These are phyloP conservation scores for Stegophylla sp. DNA, from an alignment of 2,888 invertebrate species.

Conservation along the genomic window DNA sequence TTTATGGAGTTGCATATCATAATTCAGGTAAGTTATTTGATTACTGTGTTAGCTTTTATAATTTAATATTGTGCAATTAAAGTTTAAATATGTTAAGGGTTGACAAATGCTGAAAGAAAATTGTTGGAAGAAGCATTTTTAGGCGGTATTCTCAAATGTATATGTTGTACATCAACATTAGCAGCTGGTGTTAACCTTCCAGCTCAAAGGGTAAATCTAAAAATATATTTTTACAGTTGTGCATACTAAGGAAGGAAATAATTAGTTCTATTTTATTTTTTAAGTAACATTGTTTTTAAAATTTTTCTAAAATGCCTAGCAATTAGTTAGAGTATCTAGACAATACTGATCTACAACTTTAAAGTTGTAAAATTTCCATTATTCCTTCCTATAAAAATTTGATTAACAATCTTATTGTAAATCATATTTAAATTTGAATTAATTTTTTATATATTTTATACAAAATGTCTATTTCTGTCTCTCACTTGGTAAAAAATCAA, in stretches of 20 bases:
- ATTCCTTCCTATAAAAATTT: background rate
- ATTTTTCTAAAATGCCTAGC: background rate
- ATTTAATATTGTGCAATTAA: background rate
- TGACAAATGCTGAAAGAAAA: constrained; percentile 84
- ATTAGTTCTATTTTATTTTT: background rate
- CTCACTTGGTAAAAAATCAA: too few relatives aligned
- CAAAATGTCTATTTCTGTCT: too few relatives aligned
- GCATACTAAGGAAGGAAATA: background rate
- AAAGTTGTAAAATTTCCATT: too few relatives aligned
- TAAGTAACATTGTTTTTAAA: background rate
- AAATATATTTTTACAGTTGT: background rate
- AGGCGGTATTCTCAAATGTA: constrained; percentile 81
- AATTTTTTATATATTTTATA: too few relatives aligned
- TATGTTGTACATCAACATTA: constrained; percentile 94
- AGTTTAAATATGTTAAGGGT: constrained; percentile 66
- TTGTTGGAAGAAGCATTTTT: constrained; percentile 85
- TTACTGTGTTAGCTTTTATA: background rate
- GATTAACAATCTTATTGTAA: background rate
- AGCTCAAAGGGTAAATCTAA: constrained; percentile 74
- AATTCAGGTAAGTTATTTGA: constrained; percentile 72
- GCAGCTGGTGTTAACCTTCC: constrained; percentile 98
- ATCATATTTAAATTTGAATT: background rate
- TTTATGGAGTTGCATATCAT: constrained; percentile 89
- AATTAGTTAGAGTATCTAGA: too few relatives aligned
- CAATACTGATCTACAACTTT: too few relatives aligned